Percentiles rank a stretch among this genome's conserved stretches.
Conservation (phyloP, 2,113 vertebrate genomes). For the Reinhardtius hippoglossoides region DNA sequence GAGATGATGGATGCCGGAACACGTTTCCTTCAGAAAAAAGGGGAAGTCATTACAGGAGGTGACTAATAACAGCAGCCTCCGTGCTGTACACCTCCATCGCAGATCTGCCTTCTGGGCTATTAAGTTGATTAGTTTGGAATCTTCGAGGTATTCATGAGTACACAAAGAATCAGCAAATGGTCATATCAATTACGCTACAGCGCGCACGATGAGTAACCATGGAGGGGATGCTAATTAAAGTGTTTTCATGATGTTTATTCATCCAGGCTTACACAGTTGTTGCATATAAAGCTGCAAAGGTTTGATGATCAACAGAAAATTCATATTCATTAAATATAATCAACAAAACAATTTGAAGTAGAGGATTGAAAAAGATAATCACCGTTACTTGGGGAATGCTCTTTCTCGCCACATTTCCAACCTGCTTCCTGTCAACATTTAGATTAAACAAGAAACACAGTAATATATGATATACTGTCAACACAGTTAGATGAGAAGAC, state of each 20-base stretch:
- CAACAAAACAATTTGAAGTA: too few species aligned
- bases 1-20: conserved; percentile 56
- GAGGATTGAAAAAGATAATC: too few species aligned
- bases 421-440: too few species aligned
- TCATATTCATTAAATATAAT: too few species aligned
- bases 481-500: too few species aligned
- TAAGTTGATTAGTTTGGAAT: conserved; percentile 70
- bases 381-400: too few species aligned
- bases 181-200: conserved; percentile 44
- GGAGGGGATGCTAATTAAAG: conserved; percentile 25
- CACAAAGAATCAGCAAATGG: conserved; percentile 56
- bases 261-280: too few species aligned
- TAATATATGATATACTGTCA: too few species aligned
- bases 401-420: too few species aligned
- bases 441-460: too few species aligned
- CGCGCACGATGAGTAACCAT: conserved; percentile 20
- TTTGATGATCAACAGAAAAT: too few species aligned
- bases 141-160: conserved; percentile 62
- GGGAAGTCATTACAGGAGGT: conserved; percentile 54
- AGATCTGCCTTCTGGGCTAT: conserved; percentile 53
- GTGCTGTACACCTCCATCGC: conserved; percentile 27
- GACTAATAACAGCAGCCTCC: conserved; percentile 45
- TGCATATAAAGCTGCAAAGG: too few species aligned
- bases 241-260: neutral
- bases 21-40: conserved; percentile 46